Evolutionary conservation across 2,888 invertebrate genomes (phyloP).

Genomic region (Phyllotreta cruciferae): DNA sequence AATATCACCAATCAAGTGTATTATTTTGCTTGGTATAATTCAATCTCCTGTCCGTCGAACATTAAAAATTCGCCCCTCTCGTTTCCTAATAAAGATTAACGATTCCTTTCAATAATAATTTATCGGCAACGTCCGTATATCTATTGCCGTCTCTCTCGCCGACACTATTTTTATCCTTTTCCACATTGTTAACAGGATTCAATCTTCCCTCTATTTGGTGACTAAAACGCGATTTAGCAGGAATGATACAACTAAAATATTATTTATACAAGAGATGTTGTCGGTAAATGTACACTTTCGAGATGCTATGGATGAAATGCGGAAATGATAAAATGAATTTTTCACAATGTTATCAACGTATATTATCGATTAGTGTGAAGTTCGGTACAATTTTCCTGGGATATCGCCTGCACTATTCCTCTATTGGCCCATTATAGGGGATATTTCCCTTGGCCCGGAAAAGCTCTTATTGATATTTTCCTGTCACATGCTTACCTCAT

Average conservation of each 20-base stretch:
- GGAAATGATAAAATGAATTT: no score
- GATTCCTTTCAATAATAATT: conserved; percentile 44
- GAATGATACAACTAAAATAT: no score
- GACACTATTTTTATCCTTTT: conserved; percentile 1
- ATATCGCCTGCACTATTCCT: conserved; percentile 21
- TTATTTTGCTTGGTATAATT: background rate
- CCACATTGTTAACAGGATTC: conserved; percentile 28
- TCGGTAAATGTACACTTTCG: no score
- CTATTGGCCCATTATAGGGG: conserved; percentile 48
- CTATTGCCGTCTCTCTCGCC: conserved; percentile 16
- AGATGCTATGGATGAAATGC: no score
- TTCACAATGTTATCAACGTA: no score
- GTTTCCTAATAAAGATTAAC: conserved; percentile 48
- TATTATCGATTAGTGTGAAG: no score
- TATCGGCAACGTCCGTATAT: conserved; percentile 39
- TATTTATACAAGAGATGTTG: no score
- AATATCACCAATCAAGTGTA: no score
- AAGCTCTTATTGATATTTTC: conserved; percentile 50
- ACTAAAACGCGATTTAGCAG: no score
- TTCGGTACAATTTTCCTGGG: background rate
- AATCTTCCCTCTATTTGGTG: conserved; percentile 7
- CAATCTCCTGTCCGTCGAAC: conserved; percentile 10
- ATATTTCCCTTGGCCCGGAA: conserved; percentile 45
- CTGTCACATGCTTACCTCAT: conserved; percentile 47
- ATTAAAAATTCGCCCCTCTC: conserved; percentile 36